Evolutionary conservation across 2,888 invertebrate genomes (phyloP), one percentile per base, ranked within the genome.

Genomic region (Acheta domesticus): DNA sequence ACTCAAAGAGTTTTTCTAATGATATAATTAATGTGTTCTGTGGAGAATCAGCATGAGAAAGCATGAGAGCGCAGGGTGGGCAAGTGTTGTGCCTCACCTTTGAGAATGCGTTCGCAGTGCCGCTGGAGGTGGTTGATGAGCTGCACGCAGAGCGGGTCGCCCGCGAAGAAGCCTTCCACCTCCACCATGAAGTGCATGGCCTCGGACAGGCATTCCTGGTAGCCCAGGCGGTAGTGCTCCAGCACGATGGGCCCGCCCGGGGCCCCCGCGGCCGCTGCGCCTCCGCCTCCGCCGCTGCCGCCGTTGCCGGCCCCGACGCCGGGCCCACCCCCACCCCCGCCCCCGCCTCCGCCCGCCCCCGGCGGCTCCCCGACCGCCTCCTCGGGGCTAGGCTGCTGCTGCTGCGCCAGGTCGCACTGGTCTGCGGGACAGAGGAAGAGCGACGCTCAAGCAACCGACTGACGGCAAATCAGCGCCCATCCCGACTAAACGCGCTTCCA

Each of bases 171-270:
- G 4, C 94, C 94, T 84, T 95, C 94, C 12, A 93, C 92, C 85
- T 97, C 96, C 36, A 95, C 93, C 78, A 98, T 91, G 87, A 95
- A 98, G 83, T 96, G 91, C 88, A 97, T 92, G 1, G 94, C 93
- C 86, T 98, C 97, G 79, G 94, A 93, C 85, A 95, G 91, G 83
- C 97, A 97, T 86, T 97, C 97, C 85, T 95, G 94, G 88, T 93
- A 98, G 2, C 98, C 98, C 21, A 94, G 90, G 79, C 93, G 90
- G 87, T 93, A 96, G 83, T 92, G 89, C 78, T 91, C 89, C 11
- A 87, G 74, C 49, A 77, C 48, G 74, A 79, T 48, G 79, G 80
- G 79, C 77, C 77, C 83, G 81, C 79, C 80, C n/a, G 48, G 79
- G 62, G 82, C 74, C 80, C 80, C n/a, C 11, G 16, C 16, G n/a